phyloP scores from a whole-genome alignment of 2,888 invertebrate species.

The Diarsia rubi region DNA sequence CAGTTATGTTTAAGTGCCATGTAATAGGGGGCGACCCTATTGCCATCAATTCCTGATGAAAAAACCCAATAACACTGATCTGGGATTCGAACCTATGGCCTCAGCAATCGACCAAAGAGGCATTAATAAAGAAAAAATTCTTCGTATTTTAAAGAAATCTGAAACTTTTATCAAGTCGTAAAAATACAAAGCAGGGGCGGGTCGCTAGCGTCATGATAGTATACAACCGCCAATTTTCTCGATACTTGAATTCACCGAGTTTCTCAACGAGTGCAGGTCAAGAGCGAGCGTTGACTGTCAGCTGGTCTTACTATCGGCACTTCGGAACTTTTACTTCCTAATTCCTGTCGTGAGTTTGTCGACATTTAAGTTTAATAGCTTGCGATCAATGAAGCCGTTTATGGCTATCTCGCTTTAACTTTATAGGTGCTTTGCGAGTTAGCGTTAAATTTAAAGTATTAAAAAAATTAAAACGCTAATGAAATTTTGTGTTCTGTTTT shows the following conservation, averaged over 20 bases:
- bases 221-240: conserved; percentile 45
- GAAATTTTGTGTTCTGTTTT: not conserved
- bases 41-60: too few relatives aligned
- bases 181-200: not conserved
- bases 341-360: conserved; percentile 35
- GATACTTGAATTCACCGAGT: conserved; percentile 22
- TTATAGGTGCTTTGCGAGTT: not conserved
- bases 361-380: conserved; percentile 46
- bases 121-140: not conserved
- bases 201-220: not conserved
- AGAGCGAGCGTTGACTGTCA: conserved; percentile 51
- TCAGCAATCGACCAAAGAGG: too few relatives aligned
- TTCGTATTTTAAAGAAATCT: not conserved
- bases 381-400: conserved; percentile 30
- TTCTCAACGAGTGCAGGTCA: conserved; percentile 52
- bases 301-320: conserved; percentile 1
- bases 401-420: conserved; percentile 14
- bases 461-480: not conserved
- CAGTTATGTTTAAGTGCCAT: too few relatives aligned
- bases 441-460: conserved; percentile 15
- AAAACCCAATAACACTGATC: too few relatives aligned
- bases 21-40: too few relatives aligned
- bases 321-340: conserved; percentile 60
- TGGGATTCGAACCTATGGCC: too few relatives aligned
- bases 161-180: not conserved